Percentiles rank a stretch among this genome's conserved stretches.
phyloP scores from a whole-genome alignment of 2,888 invertebrate genomes.

The Drosophila nigricruria region DNA sequence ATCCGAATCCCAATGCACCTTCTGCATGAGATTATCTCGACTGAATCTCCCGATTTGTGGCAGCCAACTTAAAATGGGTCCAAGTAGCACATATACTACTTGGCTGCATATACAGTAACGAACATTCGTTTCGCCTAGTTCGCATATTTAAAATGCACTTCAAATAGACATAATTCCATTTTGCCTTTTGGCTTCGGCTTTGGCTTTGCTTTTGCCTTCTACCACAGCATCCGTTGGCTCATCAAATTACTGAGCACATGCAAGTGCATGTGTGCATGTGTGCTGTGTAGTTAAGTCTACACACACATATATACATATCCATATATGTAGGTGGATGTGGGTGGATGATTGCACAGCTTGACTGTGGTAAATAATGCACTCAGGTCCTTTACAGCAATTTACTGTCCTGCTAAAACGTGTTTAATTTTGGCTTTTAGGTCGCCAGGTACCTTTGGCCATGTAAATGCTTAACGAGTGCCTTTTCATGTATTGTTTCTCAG shows the following conservation, averaged over 20 bases:
- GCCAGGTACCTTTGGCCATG: conserved; percentile 36
- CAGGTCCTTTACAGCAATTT: conserved; percentile 48
- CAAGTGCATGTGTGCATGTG: conserved; percentile 45
- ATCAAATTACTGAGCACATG: conserved; percentile 75
- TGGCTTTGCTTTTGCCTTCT: conserved; percentile 13
- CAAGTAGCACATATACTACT: conserved; percentile 53
- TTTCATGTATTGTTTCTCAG: conserved; percentile 51
- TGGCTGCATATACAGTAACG: conserved; percentile 31
- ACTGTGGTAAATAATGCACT: conserved; percentile 43
- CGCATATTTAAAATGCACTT: conserved; percentile 78
- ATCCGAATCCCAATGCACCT: conserved; percentile 21
- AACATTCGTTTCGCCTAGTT: conserved; percentile 59
- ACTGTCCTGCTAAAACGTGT: conserved; percentile 61
- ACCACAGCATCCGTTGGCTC: conserved; percentile 54
- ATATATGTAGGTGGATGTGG: conserved; percentile 1
- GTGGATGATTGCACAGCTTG: conserved; percentile 10
- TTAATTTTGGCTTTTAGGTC: conserved; percentile 44
- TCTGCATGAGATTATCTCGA: conserved; percentile 58
- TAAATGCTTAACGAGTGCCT: conserved; percentile 19
- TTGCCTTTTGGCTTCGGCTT: conserved; percentile 61
- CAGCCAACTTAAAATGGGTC: conserved; percentile 45
- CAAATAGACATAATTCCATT: conserved; percentile 75
- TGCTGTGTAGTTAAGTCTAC: conserved; percentile 42
- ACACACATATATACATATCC: not conserved
- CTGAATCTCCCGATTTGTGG: conserved; percentile 31